Evolutionary conservation across 2,113 vertebrate genomes (phyloP), one percentile per base, ranked within the genome.

Genomic region (Perca schrenkii): DNA sequence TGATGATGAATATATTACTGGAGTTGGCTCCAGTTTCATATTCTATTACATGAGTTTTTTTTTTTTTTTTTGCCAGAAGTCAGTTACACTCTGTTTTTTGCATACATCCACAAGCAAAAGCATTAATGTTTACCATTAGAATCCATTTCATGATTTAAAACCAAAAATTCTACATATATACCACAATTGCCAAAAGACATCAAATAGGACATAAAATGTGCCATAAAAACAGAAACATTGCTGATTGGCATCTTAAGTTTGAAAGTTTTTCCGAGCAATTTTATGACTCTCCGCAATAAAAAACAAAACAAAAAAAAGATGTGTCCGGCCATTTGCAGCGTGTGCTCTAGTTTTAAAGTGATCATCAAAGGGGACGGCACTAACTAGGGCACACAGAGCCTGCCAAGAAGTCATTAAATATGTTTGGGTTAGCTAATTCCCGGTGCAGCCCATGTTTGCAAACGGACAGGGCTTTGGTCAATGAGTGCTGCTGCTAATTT

Each of bases 391-490:
- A 80, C 47, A 21, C 65, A 22, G 17, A 84, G 74, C 49, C 75
- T 66, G 87, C 83, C 83, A 84, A 82, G 52, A 76, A 60, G 72
- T 80, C 83, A 86, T 90, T 82, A 85, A 83, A 84, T 84, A 80
- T 86, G 83, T 74, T 57, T 21, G 74, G 74, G 63, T 70, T 82
- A 86, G 77, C 72, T 67, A 88, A 87, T 67, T 77, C 52, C 77
- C 71, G 31, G 53, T 69, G 75, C 75, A 25, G 34, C 47, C 64
- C 21, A 1, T 76, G 53, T 80, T 77, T 85, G 74, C 53, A 79
- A 74, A 84, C 57, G 80, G 63, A 80, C 63, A 1, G n/a, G 49
- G 22, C 85, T 81, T 73, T 84, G 87, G 78, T 84, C 79, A 87
- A 1, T 78, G 75, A 21, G 68, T 21, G 66, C 17, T 68, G 64